Percentiles rank a stretch among this genome's conserved stretches.
These are phyloP conservation scores for Tautogolabrus adspersus DNA, from an alignment of 2,113 vertebrate genomes.

Conservation along the genomic window DNA sequence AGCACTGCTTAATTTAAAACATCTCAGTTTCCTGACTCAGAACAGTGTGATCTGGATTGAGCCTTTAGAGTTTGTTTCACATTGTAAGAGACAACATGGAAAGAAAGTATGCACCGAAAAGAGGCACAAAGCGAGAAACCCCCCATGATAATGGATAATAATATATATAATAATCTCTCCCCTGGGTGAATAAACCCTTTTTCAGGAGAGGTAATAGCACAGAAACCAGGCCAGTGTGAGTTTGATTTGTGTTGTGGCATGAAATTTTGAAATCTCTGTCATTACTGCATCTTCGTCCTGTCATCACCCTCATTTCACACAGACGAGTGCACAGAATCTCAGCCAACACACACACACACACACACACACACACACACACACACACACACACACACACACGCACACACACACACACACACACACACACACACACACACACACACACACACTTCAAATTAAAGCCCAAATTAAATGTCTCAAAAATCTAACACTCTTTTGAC, in stretches of 20 bases:
- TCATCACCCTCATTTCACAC: constrained; percentile 64
- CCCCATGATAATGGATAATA: constrained; percentile 45
- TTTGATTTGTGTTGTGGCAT: constrained; percentile 69
- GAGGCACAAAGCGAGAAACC: constrained; percentile 40
- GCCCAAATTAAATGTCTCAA: constrained; percentile 46
- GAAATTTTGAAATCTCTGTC: constrained; percentile 65
- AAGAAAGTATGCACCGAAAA: constrained; percentile 24
- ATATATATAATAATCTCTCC: constrained; percentile 58
- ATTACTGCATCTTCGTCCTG: constrained; percentile 62
- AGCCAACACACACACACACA: constrained; percentile 54
- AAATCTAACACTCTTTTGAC: constrained; percentile 37
- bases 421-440: constrained; percentile 71
- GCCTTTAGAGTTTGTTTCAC: constrained; percentile 15
- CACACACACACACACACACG: too few relatives aligned
- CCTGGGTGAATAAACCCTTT: constrained; percentile 64
- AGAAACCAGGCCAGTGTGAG: constrained; percentile 47
- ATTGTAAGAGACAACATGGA: constrained; percentile 10
- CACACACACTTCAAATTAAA: constrained; percentile 45
- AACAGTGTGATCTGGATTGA: constrained; percentile 23
- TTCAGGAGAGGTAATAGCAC: constrained; percentile 61
- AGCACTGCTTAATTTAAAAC: constrained; percentile 78
- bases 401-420: constrained; percentile 56
- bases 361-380: not conserved
- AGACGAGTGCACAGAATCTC: constrained; percentile 48
- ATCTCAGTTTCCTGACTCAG: constrained; percentile 66